These are phyloP conservation scores for Deroplatys truncata DNA, from an alignment of 2,888 invertebrate species.

Conservation along the genomic window DNA sequence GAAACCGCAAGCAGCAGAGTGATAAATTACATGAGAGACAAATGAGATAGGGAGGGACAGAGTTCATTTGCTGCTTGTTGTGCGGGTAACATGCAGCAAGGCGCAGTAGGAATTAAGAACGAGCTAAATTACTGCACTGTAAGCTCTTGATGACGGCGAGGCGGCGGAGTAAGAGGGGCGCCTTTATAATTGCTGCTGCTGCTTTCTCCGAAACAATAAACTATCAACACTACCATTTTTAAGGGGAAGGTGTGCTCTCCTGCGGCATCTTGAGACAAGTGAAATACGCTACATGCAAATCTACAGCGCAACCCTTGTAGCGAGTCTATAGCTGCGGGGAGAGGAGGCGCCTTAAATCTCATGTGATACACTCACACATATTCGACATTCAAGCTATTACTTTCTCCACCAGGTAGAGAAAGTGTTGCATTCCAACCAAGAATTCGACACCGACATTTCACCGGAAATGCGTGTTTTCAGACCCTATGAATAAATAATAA, in stretches of 20 bases:
- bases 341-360: too few relatives aligned
- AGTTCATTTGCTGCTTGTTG: neutral
- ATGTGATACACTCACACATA: too few relatives aligned
- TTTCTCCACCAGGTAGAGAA: too few relatives aligned
- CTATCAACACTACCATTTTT: neutral
- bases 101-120: neutral
- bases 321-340: too few relatives aligned
- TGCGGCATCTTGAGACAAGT: too few relatives aligned
- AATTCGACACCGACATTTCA: too few relatives aligned
- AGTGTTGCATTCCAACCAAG: too few relatives aligned
- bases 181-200: neutral
- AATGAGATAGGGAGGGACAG: neutral
- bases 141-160: neutral
- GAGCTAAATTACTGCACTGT: neutral
- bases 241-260: neutral
- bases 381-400: too few relatives aligned
- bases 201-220: neutral
- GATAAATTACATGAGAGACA: neutral
- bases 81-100: neutral
- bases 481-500: too few relatives aligned
- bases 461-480: too few relatives aligned
- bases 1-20: neutral
- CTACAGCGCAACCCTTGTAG: too few relatives aligned
- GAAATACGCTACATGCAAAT: too few relatives aligned
- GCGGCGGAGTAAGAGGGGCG: neutral